A percentile compares a stretch with the other conserved stretches of the same genome.
phyloP scores from a whole-genome alignment of 2,797 vertebrate species.

The Sebastes iracundus region DNA sequence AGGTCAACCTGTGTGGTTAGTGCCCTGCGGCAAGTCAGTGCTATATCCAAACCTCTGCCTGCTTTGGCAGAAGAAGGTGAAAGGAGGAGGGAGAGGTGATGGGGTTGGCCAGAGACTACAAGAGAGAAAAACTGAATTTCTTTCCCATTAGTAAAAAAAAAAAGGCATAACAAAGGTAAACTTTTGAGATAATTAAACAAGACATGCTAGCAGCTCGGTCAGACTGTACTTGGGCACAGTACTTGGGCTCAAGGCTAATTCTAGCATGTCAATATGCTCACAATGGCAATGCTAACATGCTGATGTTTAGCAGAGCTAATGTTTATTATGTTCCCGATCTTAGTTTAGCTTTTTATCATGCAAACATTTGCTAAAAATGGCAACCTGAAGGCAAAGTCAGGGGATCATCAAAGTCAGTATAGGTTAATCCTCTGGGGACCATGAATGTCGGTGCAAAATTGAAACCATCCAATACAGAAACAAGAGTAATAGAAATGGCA shows the following conservation, averaged over 20 bases:
- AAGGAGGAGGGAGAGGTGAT: not conserved
- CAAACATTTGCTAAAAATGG: too few relatives aligned
- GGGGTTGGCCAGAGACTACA: not conserved
- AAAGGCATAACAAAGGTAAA: not conserved
- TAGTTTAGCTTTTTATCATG: accelerated
- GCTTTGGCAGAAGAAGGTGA: slow-evolving; percentile 12
- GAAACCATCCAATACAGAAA: not conserved
- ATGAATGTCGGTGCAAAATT: accelerated
- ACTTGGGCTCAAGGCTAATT: not conserved
- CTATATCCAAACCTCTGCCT: slow-evolving; percentile 44
- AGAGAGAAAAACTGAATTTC: not conserved
- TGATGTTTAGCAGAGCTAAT: not conserved
- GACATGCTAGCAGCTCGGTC: not conserved
- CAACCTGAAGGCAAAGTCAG: too few relatives aligned
- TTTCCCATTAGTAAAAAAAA: not conserved
- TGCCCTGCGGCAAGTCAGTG: slow-evolving; percentile 35
- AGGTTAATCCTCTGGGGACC: too few relatives aligned
- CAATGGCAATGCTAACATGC: not conserved
- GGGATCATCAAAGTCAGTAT: too few relatives aligned
- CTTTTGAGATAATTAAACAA: not conserved
- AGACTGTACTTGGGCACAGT: not conserved
- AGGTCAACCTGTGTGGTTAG: slow-evolving; percentile 51
- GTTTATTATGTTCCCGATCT: not conserved
- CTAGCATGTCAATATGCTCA: not conserved
- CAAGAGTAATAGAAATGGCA: not conserved